Conservation (phyloP, 2,113 vertebrate species). For the Camelus bactrianus region DNA sequence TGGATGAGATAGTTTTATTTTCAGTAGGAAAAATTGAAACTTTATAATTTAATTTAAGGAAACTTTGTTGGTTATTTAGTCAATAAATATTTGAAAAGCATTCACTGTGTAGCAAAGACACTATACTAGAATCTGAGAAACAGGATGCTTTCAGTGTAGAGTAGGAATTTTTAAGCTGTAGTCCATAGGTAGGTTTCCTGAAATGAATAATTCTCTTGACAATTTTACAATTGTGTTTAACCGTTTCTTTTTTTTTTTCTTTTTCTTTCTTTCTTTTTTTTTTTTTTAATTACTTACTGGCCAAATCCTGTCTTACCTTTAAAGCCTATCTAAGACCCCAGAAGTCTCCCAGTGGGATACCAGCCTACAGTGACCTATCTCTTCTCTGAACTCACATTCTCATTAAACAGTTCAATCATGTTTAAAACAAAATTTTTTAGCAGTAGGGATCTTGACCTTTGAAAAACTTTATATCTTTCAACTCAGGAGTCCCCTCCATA, state of each 20-base stretch:
- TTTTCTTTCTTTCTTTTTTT: neutral
- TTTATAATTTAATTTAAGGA: neutral
- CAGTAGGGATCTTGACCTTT: neutral
- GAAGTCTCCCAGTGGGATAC: neutral
- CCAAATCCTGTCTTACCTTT: neutral
- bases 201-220: neutral
- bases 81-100: neutral
- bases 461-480: neutral
- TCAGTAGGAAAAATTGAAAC: neutral
- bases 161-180: neutral
- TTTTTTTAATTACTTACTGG: neutral
- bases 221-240: neutral
- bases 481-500: neutral
- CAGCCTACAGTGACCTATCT: neutral
- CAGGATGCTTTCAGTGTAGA: neutral
- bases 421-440: neutral
- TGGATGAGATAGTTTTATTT: neutral
- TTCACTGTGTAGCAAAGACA: neutral
- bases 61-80: neutral
- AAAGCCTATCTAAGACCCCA: neutral
- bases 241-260: neutral
- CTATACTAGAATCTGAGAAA: neutral
- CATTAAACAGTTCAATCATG: neutral
- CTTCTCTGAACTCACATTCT: neutral
- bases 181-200: neutral